Evolutionary conservation across 92 coral and sea anemone genomes (phyloP).

Genomic region (Metridium senile): DNA sequence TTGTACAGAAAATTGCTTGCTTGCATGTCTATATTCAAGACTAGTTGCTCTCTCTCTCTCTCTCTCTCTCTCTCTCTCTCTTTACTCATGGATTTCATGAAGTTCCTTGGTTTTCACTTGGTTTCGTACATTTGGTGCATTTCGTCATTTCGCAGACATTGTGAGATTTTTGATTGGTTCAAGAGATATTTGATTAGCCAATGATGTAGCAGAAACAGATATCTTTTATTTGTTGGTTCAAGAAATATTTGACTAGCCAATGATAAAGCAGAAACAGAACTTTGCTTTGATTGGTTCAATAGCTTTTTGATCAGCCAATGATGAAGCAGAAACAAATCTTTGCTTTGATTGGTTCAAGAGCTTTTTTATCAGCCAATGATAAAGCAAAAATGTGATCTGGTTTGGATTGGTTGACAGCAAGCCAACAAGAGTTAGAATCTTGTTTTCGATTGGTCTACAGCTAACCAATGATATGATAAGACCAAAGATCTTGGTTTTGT

Average conservation of each 20-base stretch:
- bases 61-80: background rate
- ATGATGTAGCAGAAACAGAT: background rate
- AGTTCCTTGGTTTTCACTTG: background rate
- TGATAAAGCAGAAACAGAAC: background rate
- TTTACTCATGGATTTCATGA: background rate
- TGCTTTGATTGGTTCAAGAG: background rate
- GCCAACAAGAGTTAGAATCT: background rate
- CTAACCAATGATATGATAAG: background rate
- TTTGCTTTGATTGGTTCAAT: background rate
- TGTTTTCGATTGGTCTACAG: background rate
- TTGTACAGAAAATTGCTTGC: background rate
- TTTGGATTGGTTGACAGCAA: background rate
- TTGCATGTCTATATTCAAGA: background rate
- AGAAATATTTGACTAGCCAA: background rate
- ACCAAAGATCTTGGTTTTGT: too few relatives aligned
- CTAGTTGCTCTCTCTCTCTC: background rate
- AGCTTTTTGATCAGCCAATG: background rate
- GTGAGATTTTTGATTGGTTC: background rate
- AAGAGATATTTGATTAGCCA: background rate
- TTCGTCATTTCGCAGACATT: background rate
- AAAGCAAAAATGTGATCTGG: background rate
- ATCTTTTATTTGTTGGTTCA: background rate
- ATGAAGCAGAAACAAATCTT: background rate
- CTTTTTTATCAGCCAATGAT: background rate
- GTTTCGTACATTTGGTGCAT: background rate